Base-by-base conservation (phyloP, 2,797 vertebrate species). In the Acomys russatus region DNA sequence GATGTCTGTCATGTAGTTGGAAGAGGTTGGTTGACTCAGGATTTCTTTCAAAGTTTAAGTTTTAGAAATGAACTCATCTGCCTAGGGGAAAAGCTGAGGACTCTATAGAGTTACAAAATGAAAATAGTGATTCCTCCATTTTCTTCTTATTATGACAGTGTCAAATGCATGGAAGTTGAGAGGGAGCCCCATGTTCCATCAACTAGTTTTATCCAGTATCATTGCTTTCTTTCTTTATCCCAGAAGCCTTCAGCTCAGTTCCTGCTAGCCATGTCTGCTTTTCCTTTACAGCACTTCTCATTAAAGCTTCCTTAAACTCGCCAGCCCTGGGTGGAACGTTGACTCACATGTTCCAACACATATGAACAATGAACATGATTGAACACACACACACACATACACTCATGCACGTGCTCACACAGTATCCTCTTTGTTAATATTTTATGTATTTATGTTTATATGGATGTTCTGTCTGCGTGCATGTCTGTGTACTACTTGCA, bases 1-100 rank as follows among this genome's bases (percentile, higher is more conserved):
- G 54, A 91, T 51, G 49, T 73, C 83, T 91, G 56, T 23, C 4
- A 3, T 5, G 6, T 9, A 59, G 61, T 7, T 0, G 17, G 38
- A 38, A 77, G 17, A 28, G 44, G 30, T 38, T 44, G 35, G 33
- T 59, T 5, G 44, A 33, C 9, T 74, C n/a, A 44, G 3, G 0
- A n/a, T 83, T 88, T 63, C 35, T 88, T 70, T 94, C 70, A 59
- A 94, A 71, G 9, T 85, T 91, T 83, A 77, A 76, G 38, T 63
- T 85, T 87, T 82, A 94, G 74, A 25, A 84, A 38, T 25, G 33
- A 35, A 64, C 78, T 68, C 33, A 49, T 88, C 95, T 86, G 38
- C 30, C 3, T 94, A 66, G 59, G 44, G 56, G 70, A 73, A 92
- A 94, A 96, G 56, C 38, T 4, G 74, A 2, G 23, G 44, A 20